A percentile compares a stretch with the other conserved stretches of the same genome.
Conservation (phyloP, 2,888 invertebrate genomes). For the Terebella lapidaria region DNA sequence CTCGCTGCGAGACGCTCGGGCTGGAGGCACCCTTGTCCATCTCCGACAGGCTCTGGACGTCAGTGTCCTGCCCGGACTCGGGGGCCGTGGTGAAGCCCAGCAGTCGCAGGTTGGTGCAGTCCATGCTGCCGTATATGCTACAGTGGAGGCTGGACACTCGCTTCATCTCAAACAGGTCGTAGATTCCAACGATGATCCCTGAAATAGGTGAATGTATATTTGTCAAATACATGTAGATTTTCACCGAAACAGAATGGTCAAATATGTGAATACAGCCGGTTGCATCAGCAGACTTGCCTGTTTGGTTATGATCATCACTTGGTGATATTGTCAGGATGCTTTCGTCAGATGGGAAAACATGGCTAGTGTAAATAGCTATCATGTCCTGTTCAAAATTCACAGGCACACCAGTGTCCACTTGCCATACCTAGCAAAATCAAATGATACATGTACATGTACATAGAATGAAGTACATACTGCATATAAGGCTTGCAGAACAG, state of each 20-base stretch:
- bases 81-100: slow-evolving; percentile 6
- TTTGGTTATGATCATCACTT: not conserved
- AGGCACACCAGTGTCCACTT: slow-evolving; percentile 9
- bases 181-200: slow-evolving; percentile 19
- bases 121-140: slow-evolving; percentile 21
- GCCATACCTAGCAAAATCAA: slow-evolving; percentile 17
- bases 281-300: slow-evolving; percentile 2
- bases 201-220: no score
- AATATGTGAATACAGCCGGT: no score
- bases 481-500: not conserved
- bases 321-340: slow-evolving; percentile 10
- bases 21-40: not conserved
- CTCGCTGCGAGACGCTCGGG: not conserved
- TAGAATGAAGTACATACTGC: no score
- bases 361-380: slow-evolving; percentile 9
- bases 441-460: not conserved
- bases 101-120: slow-evolving; percentile 17
- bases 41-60: not conserved
- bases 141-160: slow-evolving; percentile 17
- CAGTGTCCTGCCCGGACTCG: not conserved
- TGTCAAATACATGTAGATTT: no score
- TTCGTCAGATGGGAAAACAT: slow-evolving; percentile 11
- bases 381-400: slow-evolving; percentile 5
- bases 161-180: slow-evolving; percentile 19
- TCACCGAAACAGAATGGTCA: no score